Base-by-base conservation (phyloP, 2,888 invertebrate genomes). In the Dione juno region DNA sequence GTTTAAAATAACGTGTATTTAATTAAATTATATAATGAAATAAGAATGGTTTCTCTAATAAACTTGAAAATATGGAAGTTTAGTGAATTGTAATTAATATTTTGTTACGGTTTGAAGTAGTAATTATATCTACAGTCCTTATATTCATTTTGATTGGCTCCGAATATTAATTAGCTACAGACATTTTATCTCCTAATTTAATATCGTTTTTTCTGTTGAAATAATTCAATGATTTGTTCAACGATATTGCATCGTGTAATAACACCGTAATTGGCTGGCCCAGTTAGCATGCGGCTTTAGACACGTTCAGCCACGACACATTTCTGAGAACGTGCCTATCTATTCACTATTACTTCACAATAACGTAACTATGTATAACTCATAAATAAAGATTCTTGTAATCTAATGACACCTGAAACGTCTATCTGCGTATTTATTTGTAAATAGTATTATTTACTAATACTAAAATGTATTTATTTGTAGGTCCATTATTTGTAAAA, bases 301-400 rank as follows among this genome's bases (percentile, higher is more conserved):
- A 82, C 90, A 89, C 89, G 89, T 90, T 86, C 75, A 71, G 74
- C 79, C 76, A 74, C 82, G 84, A 83, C 84, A 85, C 76, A 78
- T 77, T 85, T 83, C 77, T 72, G 57, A 53, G 79, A 84, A 89
- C 88, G 87, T 89, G 89, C 82, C 80, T 81, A 82, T 73, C 76
- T 76, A 76, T 78, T 77, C 72, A 64, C 68, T 69, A 69, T 74
- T 75, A 64, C 70, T 71, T 70, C 75, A 76, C 86, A 85, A 89
- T 89, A 81, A 83, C 79, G 70, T 76, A 79, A 70, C 70, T 66
- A 69, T 64, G 63, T 40, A 63, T 66, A 28, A 28, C 5, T 28
- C 2, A 66, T 66, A 64, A 14, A 43, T 67, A 50, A 50, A 63
- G 45, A 70, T 19, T 58, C 59, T 61, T 64, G n/a, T 54, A 66